Base-by-base conservation (phyloP, 2,113 vertebrate genomes). In the Nothoprocta pentlandii region DNA sequence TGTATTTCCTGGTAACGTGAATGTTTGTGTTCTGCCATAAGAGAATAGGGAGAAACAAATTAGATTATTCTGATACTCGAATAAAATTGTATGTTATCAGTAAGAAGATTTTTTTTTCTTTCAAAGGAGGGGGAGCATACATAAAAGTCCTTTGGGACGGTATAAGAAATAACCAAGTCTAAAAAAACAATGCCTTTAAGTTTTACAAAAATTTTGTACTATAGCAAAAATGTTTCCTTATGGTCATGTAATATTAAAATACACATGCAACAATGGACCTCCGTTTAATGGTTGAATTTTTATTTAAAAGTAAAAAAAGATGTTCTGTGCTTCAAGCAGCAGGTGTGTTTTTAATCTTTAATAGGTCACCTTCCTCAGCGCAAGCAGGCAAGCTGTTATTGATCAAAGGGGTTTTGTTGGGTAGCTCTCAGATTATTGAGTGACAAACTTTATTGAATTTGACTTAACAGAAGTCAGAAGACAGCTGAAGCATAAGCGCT, bases 371-470 rank as follows among this genome's bases (percentile, higher is more conserved):
- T 99, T 98, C 98, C 97, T 97, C 97, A 95, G 97, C 96, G 98
- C 97, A 97, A 97, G 98, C 96, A 97, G 97, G 98, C 97, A 98
- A 98, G 98, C 98, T 98, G 97, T 97, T 98, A 98, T 98, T 98
- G 98, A 98, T 98, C 98, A 98, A 98, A 98, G 97, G 97, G 97
- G 98, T 98, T 98, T 98, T 98, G 97, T 96, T 98, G 97, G 97
- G 97, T 98, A 97, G 97, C 97, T 97, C 98, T 98, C 97, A 96
- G 97, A 96, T 97, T 98, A 98, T 98, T 98, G 98, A 98, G 98
- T 98, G 98, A 98, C 98, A 98, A 98, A 98, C 97, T 98, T 98
- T 98, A 98, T 98, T 98, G 97, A 98, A 98, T 98, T 98, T 98
- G 98, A 98, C 98, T 98, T 98, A 97, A 97, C 98, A 97, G 97